phyloP scores from a whole-genome alignment of 2,888 invertebrate genomes.

The Philopedon plagiatum region DNA sequence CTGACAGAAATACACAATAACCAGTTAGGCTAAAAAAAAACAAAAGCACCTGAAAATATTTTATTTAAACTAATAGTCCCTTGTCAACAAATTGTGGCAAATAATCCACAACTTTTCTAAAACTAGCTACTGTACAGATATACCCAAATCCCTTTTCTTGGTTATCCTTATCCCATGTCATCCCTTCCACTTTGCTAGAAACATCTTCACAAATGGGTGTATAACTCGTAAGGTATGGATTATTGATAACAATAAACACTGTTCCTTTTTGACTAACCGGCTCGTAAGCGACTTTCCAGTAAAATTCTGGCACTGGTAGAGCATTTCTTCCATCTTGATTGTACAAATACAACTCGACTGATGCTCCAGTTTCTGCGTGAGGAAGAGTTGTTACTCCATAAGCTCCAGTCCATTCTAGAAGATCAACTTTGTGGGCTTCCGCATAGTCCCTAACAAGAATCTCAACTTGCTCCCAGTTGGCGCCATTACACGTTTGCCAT shows the following conservation, averaged over 20 bases:
- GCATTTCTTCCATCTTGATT: constrained; percentile 55
- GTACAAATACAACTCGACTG: constrained; percentile 61
- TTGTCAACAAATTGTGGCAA: constrained; percentile 71
- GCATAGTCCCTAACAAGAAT: constrained; percentile 68
- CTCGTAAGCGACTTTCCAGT: constrained; percentile 76
- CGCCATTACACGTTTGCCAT: constrained; percentile 76
- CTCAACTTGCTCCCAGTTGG: constrained; percentile 73
- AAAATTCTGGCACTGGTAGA: constrained; percentile 73
- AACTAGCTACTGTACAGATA: constrained; percentile 74
- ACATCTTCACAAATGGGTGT: constrained; percentile 66
- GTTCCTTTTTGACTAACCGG: constrained; percentile 70
- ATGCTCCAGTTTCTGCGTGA: constrained; percentile 64
- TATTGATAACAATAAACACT: constrained; percentile 76
- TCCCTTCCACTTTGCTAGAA: constrained; percentile 74
- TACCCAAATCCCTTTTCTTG: constrained; percentile 73
- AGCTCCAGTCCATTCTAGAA: constrained; percentile 70
- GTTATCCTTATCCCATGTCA: constrained; percentile 71
- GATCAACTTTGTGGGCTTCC: constrained; percentile 59
- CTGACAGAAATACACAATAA: too few relatives aligned
- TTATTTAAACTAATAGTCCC: constrained; percentile 53
- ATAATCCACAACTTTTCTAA: constrained; percentile 71
- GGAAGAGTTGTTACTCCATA: constrained; percentile 73
- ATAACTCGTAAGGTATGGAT: constrained; percentile 68
- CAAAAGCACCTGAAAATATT: background rate
- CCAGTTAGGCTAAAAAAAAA: too few relatives aligned